A percentile compares a stretch with the other conserved stretches of the same genome.
phyloP scores from a whole-genome alignment of 64 coral and sea anemone genomes.

The Acropora yongei region DNA sequence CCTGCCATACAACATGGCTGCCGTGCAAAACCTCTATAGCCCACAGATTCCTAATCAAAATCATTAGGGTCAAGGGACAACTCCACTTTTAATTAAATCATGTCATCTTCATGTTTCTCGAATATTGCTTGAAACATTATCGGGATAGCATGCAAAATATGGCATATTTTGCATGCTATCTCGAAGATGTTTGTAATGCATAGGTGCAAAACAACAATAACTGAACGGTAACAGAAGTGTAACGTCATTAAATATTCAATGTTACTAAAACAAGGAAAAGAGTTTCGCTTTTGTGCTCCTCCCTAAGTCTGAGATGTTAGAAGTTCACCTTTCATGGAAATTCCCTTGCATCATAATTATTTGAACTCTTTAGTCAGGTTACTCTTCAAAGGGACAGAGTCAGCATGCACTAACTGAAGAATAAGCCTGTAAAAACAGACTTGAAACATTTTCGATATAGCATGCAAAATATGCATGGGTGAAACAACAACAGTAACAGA shows the following conservation, averaged over 20 bases:
- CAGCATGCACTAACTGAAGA: neutral
- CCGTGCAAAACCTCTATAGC: conserved; percentile 5
- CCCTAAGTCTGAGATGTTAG: neutral
- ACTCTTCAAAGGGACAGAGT: conserved; percentile 3
- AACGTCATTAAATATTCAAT: neutral
- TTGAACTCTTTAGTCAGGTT: neutral
- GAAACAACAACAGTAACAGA: conserved; percentile 2
- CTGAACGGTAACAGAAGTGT: conserved; percentile 2
- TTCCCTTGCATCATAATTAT: neutral
- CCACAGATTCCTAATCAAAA: conserved; percentile 24
- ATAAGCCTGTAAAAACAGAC: conserved; percentile 21
- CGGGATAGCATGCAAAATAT: conserved; percentile 4
- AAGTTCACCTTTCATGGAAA: neutral
- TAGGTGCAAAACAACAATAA: conserved; percentile 7
- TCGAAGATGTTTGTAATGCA: neutral
- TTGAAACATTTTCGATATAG: too few relatives aligned
- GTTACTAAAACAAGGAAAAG: neutral
- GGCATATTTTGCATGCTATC: too few relatives aligned
- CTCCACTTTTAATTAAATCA: conserved; percentile 24
- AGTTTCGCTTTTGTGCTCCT: neutral
- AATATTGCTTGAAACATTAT: conserved; percentile 19
- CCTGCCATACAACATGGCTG: neutral
- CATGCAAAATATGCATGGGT: neutral
- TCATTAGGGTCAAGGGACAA: conserved; percentile 20
- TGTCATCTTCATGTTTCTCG: neutral